Evolutionary conservation across 2,888 invertebrate species (phyloP).

Genomic region (Neoscelio sp.): DNA sequence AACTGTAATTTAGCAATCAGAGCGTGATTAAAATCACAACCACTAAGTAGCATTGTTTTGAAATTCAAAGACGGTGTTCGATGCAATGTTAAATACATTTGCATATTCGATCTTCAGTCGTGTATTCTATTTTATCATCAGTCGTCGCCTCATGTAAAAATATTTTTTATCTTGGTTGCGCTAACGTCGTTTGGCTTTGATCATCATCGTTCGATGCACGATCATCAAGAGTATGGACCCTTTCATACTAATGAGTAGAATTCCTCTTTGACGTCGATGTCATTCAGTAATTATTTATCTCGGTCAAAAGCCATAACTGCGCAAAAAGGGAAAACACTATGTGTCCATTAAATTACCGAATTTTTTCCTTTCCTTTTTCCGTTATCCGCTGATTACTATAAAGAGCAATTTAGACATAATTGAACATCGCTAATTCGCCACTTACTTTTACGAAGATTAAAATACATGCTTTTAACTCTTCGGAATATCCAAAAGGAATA

Average conservation of each 20-base stretch:
- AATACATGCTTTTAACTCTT: background rate
- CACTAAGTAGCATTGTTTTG: too few species aligned
- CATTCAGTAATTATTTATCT: constrained; percentile 38
- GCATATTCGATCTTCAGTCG: too few species aligned
- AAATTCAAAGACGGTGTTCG: too few species aligned
- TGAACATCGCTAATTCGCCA: background rate
- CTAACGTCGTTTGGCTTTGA: constrained; percentile 32
- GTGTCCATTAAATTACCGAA: too few species aligned
- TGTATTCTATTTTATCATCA: too few species aligned
- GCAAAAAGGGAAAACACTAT: constrained; percentile 6
- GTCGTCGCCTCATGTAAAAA: too few species aligned
- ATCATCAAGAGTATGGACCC: constrained; percentile 13
- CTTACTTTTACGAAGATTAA: background rate
- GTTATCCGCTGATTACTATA: too few species aligned
- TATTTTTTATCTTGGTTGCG: constrained; percentile 29
- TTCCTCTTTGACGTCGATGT: constrained; percentile 39
- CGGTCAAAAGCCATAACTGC: constrained; percentile 9
- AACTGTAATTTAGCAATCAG: too few species aligned
- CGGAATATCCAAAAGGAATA: background rate
- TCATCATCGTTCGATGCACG: constrained; percentile 26
- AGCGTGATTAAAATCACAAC: too few species aligned
- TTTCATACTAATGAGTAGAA: constrained; percentile 37
- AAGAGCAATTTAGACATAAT: too few species aligned
- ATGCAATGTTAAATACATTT: too few species aligned
- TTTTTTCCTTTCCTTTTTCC: too few species aligned